Percentiles rank a stretch among this genome's conserved stretches.
Conservation (phyloP, 2,797 vertebrate species). For the Tokudaia tokunoshimensis region DNA sequence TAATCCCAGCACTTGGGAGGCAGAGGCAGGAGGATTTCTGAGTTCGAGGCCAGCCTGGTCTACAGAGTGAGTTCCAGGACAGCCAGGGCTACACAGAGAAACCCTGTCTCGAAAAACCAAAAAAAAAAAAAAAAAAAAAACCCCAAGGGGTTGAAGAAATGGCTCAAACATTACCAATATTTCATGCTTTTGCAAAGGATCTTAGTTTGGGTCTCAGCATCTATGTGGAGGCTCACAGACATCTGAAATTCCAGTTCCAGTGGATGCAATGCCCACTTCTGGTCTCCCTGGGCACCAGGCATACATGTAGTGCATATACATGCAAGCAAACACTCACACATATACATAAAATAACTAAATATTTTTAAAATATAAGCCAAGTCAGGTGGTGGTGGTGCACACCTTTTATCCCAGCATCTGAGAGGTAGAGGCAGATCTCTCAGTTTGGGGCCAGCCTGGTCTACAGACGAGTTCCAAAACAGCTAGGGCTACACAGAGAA, state of each 20-base stretch:
- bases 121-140: not conserved
- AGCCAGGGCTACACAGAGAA: too few species aligned
- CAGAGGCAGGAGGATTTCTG: too few species aligned
- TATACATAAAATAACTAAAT: not conserved
- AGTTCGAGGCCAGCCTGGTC: too few species aligned
- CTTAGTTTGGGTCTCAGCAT: not conserved
- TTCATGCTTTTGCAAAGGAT: not conserved
- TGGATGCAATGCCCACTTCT: not conserved
- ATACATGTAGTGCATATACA: not conserved
- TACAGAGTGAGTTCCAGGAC: too few species aligned
- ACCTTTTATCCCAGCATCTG: not conserved
- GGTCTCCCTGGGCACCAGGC: not conserved
- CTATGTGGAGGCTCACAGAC: not conserved
- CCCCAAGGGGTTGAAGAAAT: not conserved
- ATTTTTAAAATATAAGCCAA: not conserved
- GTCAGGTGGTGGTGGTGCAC: not conserved
- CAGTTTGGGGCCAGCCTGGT: not conserved
- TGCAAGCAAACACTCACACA: not conserved
- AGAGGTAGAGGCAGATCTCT: not conserved
- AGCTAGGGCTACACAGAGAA: not conserved
- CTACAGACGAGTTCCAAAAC: not conserved
- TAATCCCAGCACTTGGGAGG: too few species aligned
- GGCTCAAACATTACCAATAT: not conserved
- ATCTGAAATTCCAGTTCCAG: not conserved
- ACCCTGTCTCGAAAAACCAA: too few species aligned